Conservation (phyloP, 2,888 invertebrate species). For the Boloria euphrosyne region DNA sequence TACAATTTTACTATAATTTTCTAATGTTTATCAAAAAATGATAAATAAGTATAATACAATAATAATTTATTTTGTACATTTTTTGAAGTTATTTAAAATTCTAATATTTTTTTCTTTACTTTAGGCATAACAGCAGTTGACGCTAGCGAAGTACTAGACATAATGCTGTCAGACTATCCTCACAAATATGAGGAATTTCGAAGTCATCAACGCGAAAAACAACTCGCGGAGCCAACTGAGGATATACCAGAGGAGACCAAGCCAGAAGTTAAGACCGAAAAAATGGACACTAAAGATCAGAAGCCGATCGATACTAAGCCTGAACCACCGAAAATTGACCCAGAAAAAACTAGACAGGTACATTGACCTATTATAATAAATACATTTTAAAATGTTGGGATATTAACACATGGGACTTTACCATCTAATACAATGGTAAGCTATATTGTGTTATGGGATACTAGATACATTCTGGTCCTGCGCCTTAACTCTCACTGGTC, state of each 20-base stretch:
- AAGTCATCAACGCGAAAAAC: conserved; percentile 84
- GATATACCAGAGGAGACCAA: conserved; percentile 41
- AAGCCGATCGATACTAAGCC: conserved; percentile 58
- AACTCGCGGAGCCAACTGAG: conserved; percentile 49
- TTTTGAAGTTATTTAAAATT: too few relatives aligned
- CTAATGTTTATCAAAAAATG: not conserved
- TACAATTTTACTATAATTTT: conserved; percentile 44
- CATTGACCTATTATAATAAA: not conserved
- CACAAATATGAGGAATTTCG: conserved; percentile 96
- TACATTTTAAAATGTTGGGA: too few relatives aligned
- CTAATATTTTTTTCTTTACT: conserved; percentile 1
- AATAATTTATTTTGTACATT: too few relatives aligned
- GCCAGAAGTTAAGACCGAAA: conserved; percentile 43
- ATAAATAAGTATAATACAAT: too few relatives aligned
- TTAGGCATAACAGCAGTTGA: conserved; percentile 93
- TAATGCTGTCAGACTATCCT: conserved; percentile 97
- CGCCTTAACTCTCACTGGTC: too few relatives aligned
- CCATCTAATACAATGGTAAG: too few relatives aligned
- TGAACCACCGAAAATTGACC: conserved; percentile 60
- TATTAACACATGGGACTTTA: too few relatives aligned
- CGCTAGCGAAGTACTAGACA: conserved; percentile 95
- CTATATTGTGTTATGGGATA: too few relatives aligned
- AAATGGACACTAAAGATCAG: conserved; percentile 53
- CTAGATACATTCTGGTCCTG: too few relatives aligned
- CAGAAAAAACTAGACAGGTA: conserved; percentile 73